Percentiles rank a stretch among this genome's conserved stretches.
phyloP scores from a whole-genome alignment of 1,140 invertebrate genomes.

The Theocolax elegans region DNA sequence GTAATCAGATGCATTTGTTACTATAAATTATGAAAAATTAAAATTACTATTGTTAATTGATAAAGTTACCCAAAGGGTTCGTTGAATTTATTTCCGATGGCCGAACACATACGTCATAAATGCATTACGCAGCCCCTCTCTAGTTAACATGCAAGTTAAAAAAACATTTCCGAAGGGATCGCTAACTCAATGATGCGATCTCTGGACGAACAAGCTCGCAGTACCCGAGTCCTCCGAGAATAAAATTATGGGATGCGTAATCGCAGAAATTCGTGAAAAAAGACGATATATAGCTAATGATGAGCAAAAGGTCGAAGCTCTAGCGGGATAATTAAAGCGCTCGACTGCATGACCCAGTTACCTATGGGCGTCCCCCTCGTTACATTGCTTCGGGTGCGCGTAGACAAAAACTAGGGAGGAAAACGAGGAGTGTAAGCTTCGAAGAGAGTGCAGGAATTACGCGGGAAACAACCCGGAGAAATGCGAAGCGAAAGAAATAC shows the following conservation, averaged over 20 bases:
- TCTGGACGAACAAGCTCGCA: too few species aligned
- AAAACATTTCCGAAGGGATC: constrained; percentile 9
- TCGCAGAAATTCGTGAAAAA: background rate
- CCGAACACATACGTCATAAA: too few species aligned
- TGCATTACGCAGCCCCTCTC: too few species aligned
- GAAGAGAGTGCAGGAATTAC: background rate
- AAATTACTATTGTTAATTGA: too few species aligned
- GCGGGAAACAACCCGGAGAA: background rate
- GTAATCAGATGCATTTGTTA: too few species aligned
- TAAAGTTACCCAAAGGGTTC: too few species aligned
- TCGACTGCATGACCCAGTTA: constrained; percentile 23
- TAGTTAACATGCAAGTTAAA: too few species aligned
- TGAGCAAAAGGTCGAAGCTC: background rate
- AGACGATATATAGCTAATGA: background rate
- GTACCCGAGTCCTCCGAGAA: background rate
- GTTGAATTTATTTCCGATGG: too few species aligned
- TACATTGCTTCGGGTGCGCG: background rate
- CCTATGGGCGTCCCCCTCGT: background rate
- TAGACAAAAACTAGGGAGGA: background rate
- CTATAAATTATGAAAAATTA: too few species aligned
- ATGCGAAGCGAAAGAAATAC: constrained; percentile 20
- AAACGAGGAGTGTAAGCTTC: too few species aligned
- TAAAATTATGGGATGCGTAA: background rate
- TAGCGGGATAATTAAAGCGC: constrained; percentile 9
- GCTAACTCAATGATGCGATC: background rate